phyloP scores from a whole-genome alignment of 2,113 vertebrate species.

The Tor tambroides region DNA sequence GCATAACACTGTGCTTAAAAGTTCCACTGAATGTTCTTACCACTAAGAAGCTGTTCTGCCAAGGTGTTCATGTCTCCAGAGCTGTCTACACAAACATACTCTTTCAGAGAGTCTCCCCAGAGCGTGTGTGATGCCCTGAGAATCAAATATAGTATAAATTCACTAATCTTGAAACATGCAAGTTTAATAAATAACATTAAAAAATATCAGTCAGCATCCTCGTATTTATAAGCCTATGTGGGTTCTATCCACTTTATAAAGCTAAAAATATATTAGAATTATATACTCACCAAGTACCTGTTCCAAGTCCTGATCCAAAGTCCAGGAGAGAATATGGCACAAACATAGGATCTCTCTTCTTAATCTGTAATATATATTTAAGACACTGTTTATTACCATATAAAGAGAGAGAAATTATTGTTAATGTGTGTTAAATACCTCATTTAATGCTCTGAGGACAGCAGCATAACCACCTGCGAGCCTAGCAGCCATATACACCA shows the following conservation, averaged over 20 bases:
- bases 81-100: constrained; percentile 86
- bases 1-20: neutral
- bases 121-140: constrained; percentile 81
- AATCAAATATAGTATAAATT: neutral
- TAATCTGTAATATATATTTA: constrained; percentile 75
- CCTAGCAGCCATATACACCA: constrained; percentile 84
- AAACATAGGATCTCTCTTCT: constrained; percentile 77
- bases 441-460: constrained; percentile 81
- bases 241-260: neutral
- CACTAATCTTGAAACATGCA: neutral
- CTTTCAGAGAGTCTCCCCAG: constrained; percentile 82
- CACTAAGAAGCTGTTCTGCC: constrained; percentile 81
- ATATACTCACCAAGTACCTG: constrained; percentile 80
- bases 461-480: constrained; percentile 86
- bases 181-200: too few species aligned
- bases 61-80: constrained; percentile 83
- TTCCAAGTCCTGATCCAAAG: constrained; percentile 86
- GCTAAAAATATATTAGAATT: neutral
- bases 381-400: neutral
- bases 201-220: neutral
- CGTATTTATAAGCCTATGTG: neutral
- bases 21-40: constrained; percentile 44
- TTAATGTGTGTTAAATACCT: constrained; percentile 70
- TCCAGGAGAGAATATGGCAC: constrained; percentile 83
- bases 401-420: neutral